These are phyloP conservation scores for Drosophila kikkawai DNA, from an alignment of 1,140 invertebrate species.

Conservation along the genomic window DNA sequence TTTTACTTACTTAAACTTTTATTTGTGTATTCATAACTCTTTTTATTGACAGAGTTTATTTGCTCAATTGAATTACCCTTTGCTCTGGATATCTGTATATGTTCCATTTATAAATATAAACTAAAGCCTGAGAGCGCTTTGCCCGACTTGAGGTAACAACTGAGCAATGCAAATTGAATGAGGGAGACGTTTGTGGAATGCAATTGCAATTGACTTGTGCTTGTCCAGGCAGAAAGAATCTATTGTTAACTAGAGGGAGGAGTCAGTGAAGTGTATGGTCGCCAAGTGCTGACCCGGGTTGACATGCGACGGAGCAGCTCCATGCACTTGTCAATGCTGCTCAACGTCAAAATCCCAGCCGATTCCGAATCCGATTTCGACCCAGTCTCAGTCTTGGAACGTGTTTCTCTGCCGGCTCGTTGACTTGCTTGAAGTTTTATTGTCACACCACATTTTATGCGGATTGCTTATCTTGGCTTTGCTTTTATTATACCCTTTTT, in stretches of 20 bases:
- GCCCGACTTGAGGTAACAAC: slow-evolving; percentile 1
- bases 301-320: slow-evolving; percentile 13
- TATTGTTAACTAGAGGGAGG: slow-evolving; percentile 1
- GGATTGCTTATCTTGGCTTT: slow-evolving; percentile 19
- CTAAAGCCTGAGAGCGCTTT: slow-evolving; percentile 14
- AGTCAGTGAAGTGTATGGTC: slow-evolving; percentile 37
- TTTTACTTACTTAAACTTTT: not conserved
- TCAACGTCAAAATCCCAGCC: slow-evolving; percentile 46
- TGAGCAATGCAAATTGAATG: slow-evolving; percentile 34
- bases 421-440: slow-evolving; percentile 31
- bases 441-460: slow-evolving; percentile 31
- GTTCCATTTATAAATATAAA: not conserved
- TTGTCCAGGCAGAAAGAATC: slow-evolving; percentile 1
- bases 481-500: slow-evolving; percentile 11
- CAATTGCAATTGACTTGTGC: slow-evolving; percentile 42
- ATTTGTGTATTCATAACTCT: not conserved
- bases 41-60: not conserved
- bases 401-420: slow-evolving; percentile 48
- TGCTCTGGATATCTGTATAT: not conserved
- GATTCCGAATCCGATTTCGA: slow-evolving; percentile 5
- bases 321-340: slow-evolving; percentile 63
- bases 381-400: slow-evolving; percentile 37
- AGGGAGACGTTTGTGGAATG: slow-evolving; percentile 9
- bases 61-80: slow-evolving; percentile 14
- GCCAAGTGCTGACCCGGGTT: slow-evolving; percentile 9